phyloP scores from a whole-genome alignment of 2,797 vertebrate genomes.

The Pelochelys cantorii region DNA sequence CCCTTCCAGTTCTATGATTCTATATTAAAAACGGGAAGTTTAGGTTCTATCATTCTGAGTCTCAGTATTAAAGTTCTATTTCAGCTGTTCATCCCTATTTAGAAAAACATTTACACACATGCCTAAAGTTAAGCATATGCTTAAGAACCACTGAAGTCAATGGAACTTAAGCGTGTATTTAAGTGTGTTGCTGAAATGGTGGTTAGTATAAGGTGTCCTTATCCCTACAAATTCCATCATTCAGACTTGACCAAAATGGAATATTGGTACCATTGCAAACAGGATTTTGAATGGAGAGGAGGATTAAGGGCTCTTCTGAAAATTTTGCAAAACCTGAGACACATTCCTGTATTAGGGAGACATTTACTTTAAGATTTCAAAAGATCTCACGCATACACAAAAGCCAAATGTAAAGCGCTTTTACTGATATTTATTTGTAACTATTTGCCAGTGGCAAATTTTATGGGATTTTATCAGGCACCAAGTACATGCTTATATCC shows the following conservation, averaged over 20 bases:
- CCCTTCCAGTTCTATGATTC: too few species aligned
- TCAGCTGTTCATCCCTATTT: constrained; percentile 52
- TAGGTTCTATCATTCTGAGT: constrained; percentile 40
- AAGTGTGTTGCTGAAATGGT: background rate
- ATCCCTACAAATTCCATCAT: background rate
- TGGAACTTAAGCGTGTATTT: background rate
- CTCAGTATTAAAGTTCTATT: constrained; percentile 56
- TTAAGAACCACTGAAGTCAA: constrained; percentile 63
- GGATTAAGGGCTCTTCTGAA: background rate
- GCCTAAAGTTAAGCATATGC: constrained; percentile 68
- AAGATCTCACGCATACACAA: background rate
- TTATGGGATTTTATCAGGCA: background rate
- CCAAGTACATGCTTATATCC: background rate
- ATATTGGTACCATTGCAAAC: background rate
- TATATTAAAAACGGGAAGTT: constrained; percentile 1
- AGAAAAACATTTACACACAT: constrained; percentile 51
- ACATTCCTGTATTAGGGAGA: background rate
- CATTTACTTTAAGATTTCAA: background rate
- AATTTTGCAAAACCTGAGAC: background rate
- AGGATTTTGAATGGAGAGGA: background rate
- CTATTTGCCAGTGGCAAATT: background rate
- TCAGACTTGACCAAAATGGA: background rate
- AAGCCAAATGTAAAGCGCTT: background rate
- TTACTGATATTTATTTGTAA: background rate
- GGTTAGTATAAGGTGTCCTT: constrained; percentile 37